A percentile compares a stretch with the other conserved stretches of the same genome.
Evolutionary conservation across 92 coral and sea anemone genomes (phyloP).

Genomic region (Palythoa heliodiscus): DNA sequence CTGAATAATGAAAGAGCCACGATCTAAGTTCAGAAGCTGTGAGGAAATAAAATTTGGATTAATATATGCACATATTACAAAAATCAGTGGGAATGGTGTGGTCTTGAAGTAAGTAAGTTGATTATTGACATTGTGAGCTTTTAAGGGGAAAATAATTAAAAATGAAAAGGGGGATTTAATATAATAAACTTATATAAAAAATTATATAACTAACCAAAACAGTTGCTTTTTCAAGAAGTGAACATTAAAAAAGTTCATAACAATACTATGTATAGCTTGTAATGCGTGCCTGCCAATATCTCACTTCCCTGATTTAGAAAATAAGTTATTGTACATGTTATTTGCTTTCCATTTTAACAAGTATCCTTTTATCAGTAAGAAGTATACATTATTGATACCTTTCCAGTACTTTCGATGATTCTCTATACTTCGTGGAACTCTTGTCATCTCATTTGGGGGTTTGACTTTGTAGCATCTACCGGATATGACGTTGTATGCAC

Average conservation of each 20-base stretch:
- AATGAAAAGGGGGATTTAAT: neutral
- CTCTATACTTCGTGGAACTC: constrained; percentile 62
- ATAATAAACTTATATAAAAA: no score
- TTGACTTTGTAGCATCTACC: no score
- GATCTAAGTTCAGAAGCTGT: constrained; percentile 52
- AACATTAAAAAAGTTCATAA: neutral
- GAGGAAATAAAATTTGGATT: neutral
- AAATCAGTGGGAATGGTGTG: neutral
- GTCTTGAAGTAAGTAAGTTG: neutral
- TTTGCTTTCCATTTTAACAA: neutral
- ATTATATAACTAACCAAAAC: neutral
- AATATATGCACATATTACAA: neutral
- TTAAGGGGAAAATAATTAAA: neutral
- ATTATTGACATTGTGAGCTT: neutral
- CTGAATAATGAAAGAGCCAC: constrained; percentile 60
- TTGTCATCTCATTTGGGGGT: constrained; percentile 59
- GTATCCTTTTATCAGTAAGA: neutral
- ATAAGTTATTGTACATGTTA: constrained; percentile 9
- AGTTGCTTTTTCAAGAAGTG: neutral
- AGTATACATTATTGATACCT: constrained; percentile 23
- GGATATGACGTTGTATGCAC: no score
- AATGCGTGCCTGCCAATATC: neutral
- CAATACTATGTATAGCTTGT: neutral
- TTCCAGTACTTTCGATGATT: constrained; percentile 49
- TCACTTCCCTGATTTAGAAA: neutral